Evolutionary conservation across 2,888 invertebrate genomes (phyloP), one percentile per base, ranked within the genome.

Genomic region (Bembecia ichneumoniformis): DNA sequence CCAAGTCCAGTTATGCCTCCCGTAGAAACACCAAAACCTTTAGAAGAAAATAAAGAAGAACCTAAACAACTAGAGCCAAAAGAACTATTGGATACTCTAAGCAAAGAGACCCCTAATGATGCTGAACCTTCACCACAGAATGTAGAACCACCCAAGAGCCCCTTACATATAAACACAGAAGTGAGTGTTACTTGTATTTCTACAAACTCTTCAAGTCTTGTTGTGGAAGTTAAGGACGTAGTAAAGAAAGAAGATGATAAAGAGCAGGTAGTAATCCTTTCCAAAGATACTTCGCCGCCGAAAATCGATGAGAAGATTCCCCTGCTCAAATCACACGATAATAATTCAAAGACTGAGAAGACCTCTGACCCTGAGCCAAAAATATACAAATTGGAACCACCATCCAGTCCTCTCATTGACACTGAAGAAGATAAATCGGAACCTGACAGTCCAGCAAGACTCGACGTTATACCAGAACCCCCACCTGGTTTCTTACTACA

Each of bases 401-500:
- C 81, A 3, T 77, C 82, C 2, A 86, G 83, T 55, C 83, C 83
- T n/a, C 66, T 80, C 5, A 70, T 84, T 36, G 86, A 87, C 48
- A 82, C 86, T 0, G 87, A 87, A 55, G 87, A 87, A 59, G 82
- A 82, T 47, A 87, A 87, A 56, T 87, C 84, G 0, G 88, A 88
- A 55, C 87, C 87, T 0, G 88, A 88, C 51, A 87, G 86, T 59
- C 83, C 83, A 1, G 81, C 82, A 13, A 64, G 87, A n/a, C 75
- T 83, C 7, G 88, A 87, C 55, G 84, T 83, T 0, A 55, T 87
- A n/a, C 87, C 87, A 0, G 87, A 87, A 54, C 87, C 87, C 1
- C 87, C 87, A 0, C 82, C 84, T 1, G 83, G 71, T 0, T 87
- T 87, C 65, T 67, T 84, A 1, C 60, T 87, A 10, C 87, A 87